Evolutionary conservation across 2,113 vertebrate genomes (phyloP), one percentile per base, ranked within the genome.

Genomic region (Xenopus tropicalis): DNA sequence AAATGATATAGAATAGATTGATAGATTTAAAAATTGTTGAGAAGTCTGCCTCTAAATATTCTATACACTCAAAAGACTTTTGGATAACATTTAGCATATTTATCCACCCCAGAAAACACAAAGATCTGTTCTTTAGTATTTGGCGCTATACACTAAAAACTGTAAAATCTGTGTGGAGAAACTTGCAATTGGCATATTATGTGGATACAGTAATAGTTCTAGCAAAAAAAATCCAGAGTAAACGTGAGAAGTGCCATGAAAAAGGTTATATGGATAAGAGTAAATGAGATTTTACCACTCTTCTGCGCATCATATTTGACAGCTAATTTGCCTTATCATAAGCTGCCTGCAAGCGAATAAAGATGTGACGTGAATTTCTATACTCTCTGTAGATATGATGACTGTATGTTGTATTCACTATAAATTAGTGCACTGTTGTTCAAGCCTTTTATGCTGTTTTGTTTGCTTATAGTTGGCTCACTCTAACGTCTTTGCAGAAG

Each of bases 151-250:
- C 13, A 48, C 3, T 48, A 10, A 11, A 11, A 11, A 46, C 46
- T 48, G 46, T 48, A 16, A 8, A 61, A n/a, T n/a, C n/a, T n/a
- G n/a, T n/a, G n/a, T n/a, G n/a, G 75, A 66, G 77, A 74, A 82
- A 72, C 82, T 76, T 51, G 57, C 74, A n/a, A n/a, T n/a, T n/a
- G n/a, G n/a, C n/a, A n/a, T n/a, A n/a, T n/a, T n/a, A 79, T 72
- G 61, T 78, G 75, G 79, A 76, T 81, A 62, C 66, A 81, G 72
- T 81, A 84, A 67, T 62, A 70, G 75, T 77, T 83, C 78, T 57
- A 56, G 3, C 9, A 37, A 79, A 78, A 78, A 78, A 77, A 66
- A 80, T 66, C 65, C 23, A n/a, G 59, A 13, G 61, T 79, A 46
- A 63, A 19, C 71, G 52, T 22, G 79, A 80, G 29, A 37, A 37